Evolutionary conservation across 53 echinoderm and acorn worm genomes (phyloP), one percentile per base, ranked within the genome.

Genomic region (Crossaster papposus): DNA sequence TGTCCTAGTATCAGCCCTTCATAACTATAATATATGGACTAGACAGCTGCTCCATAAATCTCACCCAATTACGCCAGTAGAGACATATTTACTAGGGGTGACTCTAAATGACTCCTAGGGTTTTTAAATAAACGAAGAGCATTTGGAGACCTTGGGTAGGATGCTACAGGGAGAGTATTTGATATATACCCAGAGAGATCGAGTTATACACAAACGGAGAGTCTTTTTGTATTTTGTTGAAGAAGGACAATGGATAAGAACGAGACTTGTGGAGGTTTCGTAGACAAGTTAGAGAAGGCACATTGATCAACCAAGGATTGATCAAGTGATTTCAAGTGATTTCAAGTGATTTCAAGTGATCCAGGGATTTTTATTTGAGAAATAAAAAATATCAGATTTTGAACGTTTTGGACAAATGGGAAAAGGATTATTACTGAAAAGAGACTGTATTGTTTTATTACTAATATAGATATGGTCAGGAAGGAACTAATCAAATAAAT

Each of bases 11-110:
- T 62, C 87, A 29, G 35, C 55, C 75, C 62, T 76, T 87, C 87
- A 87, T 87, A 87, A 87, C 87, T 87, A n/a, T n/a, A 87, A 87
- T 87, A 87, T 87, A 87, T 58, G 14, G 62, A 3, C 22, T 9
- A 4, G 22, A 36, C 87, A 87, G 54, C 87, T 87, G 87, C 63
- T 62, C 37, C 3, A 87, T 87, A 87, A 87, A 87, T 87, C 87
- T 87, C 64, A 18, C 51, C 87, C 87, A 87, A 87, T 87, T 87
- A 87, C 87, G 35, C 12, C 50, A 35, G 76, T 22, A 87, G 87
- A 28, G 87, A 87, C 87, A 76, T 53, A 77, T 87, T 87, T 87
- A 87, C 87, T 36, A 31, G 85, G 71, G 85, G 72, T 31, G 15
- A 51, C 26, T 44, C 28, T 18, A 73, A 73, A 35, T 73, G 36